Evolutionary conservation across 1,140 invertebrate genomes (phyloP).

Genomic region (Drosophila kohkoa): DNA sequence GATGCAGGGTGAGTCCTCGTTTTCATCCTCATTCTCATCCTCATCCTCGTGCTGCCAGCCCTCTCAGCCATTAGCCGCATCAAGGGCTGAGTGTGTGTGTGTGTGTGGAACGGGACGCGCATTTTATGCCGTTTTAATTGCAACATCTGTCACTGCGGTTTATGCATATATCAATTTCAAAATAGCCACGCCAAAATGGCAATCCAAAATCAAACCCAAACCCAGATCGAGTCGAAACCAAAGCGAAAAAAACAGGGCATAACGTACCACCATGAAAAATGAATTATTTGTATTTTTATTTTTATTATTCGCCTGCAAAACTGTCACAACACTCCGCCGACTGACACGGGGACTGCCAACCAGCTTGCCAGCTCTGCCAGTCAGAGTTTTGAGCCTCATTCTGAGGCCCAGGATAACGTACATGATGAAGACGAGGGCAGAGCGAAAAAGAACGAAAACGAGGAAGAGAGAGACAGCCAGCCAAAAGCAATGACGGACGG

Average conservation of each 20-base stretch:
- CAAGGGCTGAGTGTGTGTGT: not conserved
- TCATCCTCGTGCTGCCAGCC: conserved; percentile 2
- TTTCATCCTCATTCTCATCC: not conserved
- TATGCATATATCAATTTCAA: conserved; percentile 83
- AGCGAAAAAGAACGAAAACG: conserved; percentile 14
- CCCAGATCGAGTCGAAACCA: conserved; percentile 16
- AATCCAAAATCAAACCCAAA: conserved; percentile 36
- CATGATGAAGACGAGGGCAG: conserved; percentile 44
- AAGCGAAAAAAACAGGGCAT: conserved; percentile 11
- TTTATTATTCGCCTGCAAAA: conserved; percentile 73
- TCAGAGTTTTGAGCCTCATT: not conserved
- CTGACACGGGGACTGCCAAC: conserved; percentile 55
- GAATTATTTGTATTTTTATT: conserved; percentile 80
- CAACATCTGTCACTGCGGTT: conserved; percentile 85
- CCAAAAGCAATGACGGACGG: conserved; percentile 20
- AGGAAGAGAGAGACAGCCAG: not conserved
- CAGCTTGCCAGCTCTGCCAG: not conserved
- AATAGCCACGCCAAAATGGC: conserved; percentile 73
- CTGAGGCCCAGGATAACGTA: conserved; percentile 15
- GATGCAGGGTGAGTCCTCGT: conserved; percentile 20
- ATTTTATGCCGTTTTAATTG: conserved; percentile 84
- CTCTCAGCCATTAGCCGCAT: conserved; percentile 41
- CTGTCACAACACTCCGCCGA: conserved; percentile 71
- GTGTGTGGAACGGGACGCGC: conserved; percentile 39
- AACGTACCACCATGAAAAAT: conserved; percentile 67